Percentiles rank a stretch among this genome's conserved stretches.
Evolutionary conservation across 1,140 invertebrate genomes (phyloP).

Genomic region (Telenomus remus): DNA sequence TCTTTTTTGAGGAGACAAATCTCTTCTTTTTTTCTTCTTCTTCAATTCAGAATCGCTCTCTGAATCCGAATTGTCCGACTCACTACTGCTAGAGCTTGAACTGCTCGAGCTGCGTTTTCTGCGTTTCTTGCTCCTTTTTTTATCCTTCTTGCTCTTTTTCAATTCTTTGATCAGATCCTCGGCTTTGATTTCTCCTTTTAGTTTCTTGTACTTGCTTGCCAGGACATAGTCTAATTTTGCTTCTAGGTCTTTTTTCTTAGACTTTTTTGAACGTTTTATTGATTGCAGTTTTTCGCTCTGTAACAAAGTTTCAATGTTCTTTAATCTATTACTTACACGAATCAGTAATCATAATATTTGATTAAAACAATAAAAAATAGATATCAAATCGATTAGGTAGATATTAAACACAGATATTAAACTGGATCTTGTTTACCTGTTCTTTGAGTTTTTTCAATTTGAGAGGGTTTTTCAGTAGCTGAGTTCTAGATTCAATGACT

Average conservation of each 20-base stretch:
- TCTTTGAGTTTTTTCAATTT: conserved; percentile 89
- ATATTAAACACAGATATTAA: too few relatives aligned
- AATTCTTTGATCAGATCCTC: conserved; percentile 67
- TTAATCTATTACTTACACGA: background rate
- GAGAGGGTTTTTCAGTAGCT: conserved; percentile 92
- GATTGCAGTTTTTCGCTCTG: conserved; percentile 68
- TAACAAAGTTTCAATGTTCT: conserved; percentile 30
- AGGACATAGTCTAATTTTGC: conserved; percentile 67
- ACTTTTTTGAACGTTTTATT: conserved; percentile 73
- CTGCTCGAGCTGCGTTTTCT: conserved; percentile 36
- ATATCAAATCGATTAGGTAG: too few relatives aligned
- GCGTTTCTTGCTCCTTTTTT: conserved; percentile 31
- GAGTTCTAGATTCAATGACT: conserved; percentile 87
- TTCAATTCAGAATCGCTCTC: conserved; percentile 20
- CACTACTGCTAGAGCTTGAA: conserved; percentile 10
- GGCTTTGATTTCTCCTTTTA: conserved; percentile 67
- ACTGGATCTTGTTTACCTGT: conserved; percentile 74
- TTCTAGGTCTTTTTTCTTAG: conserved; percentile 74
- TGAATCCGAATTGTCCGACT: conserved; percentile 36
- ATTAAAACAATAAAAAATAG: too few relatives aligned
- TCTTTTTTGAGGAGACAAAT: conserved; percentile 14
- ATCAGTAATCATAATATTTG: too few relatives aligned
- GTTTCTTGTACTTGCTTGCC: conserved; percentile 69
- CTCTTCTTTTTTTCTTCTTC: conserved; percentile 26
- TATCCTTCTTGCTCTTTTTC: conserved; percentile 64